These are phyloP conservation scores for Adoxophyes honmai DNA, from an alignment of 1,140 invertebrate species.

Conservation along the genomic window DNA sequence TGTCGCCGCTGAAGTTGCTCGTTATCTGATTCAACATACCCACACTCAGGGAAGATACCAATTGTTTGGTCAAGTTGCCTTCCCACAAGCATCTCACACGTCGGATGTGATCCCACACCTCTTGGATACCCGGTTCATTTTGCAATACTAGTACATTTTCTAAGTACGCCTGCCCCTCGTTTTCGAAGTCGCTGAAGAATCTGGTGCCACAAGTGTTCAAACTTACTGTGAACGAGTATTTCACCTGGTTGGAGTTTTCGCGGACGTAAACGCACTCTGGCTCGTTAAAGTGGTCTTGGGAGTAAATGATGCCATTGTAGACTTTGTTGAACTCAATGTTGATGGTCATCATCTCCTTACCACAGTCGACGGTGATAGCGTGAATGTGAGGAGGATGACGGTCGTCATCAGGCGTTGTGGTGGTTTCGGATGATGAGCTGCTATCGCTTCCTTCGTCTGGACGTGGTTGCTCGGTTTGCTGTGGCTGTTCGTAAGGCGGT, in stretches of 20 bases:
- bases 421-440: constrained; percentile 13
- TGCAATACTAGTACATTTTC: constrained; percentile 89
- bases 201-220: constrained; percentile 89
- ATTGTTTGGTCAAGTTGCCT: constrained; percentile 85
- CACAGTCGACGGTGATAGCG: constrained; percentile 85
- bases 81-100: constrained; percentile 90
- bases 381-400: constrained; percentile 87
- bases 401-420: constrained; percentile 49
- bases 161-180: constrained; percentile 86
- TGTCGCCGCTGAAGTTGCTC: constrained; percentile 90
- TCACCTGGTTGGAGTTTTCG: constrained; percentile 82
- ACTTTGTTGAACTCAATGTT: constrained; percentile 86
- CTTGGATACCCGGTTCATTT: constrained; percentile 89
- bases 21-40: constrained; percentile 89
- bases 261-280: constrained; percentile 85
- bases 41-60: constrained; percentile 86
- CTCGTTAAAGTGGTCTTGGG: constrained; percentile 86
- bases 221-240: constrained; percentile 86
- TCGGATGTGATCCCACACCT: constrained; percentile 89
- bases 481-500: constrained; percentile 24
- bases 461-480: constrained; percentile 7
- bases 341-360: constrained; percentile 90
- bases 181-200: constrained; percentile 87
- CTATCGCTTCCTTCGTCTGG: constrained; percentile 14
- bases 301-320: constrained; percentile 89